Evolutionary conservation across 1,140 invertebrate genomes (phyloP), one percentile per base, ranked within the genome.

Genomic region (Ooceraea biroi): DNA sequence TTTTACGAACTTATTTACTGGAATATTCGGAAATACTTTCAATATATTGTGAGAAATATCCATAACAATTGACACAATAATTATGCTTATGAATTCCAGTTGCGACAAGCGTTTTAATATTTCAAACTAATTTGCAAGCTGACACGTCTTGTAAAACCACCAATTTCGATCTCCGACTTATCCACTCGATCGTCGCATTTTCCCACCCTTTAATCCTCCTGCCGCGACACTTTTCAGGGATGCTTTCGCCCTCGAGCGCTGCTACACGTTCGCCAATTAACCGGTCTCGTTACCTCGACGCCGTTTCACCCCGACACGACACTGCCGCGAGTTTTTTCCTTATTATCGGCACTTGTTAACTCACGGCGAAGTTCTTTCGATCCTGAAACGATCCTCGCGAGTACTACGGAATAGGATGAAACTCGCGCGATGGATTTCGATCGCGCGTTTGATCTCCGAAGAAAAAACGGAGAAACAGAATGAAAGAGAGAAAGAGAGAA

Each of bases 271-370:
- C 46, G 58, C 27, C 44, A 60, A 73, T 74, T 72, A 72, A 61
- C 46, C 69, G 68, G 73, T 82, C 69, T 8, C 57, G 55, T 60
- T 82, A 58, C 25, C 68, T 48, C 68, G 44, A 73, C 74, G 57
- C 30, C 41, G n/a, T 74, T 74, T 74, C 69, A 73, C 27, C 57
- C 27, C 50, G 41, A 69, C 36, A 78, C 63, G 63, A 69, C 76
- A 80, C 78, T 61, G 22, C 36, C 57, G 52, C 57, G 14, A 82
- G 61, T 74, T 74, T 12, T 74, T 27, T 25, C 55, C 57, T 58
- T 52, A 60, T 74, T 69, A 60, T 58, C 69, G 44, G 19, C 66
- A 82, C 76, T 80, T 80, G 50, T 80, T 58, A 80, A 80, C 76
- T 80, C 22, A 55, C 76, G 22, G 36, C 63, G 50, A 69, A 71